A percentile compares a stretch with the other conserved stretches of the same genome.
Conservation (phyloP, 2,888 invertebrate species). For the Noctua janthe region DNA sequence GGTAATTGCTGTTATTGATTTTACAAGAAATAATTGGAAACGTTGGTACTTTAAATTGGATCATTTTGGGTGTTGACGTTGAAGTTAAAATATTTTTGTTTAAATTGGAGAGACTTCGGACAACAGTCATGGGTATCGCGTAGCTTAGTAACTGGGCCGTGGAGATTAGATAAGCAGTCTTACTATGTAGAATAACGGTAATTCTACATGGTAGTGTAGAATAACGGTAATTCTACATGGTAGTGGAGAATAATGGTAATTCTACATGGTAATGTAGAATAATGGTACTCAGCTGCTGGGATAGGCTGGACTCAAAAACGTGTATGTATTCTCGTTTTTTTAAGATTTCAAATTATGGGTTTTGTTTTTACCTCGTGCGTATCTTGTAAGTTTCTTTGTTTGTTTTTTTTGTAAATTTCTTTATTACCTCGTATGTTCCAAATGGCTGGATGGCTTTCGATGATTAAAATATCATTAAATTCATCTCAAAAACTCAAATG, state of each 20-base stretch:
- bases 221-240: neutral
- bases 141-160: neutral
- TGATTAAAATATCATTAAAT: no score
- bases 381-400: no score
- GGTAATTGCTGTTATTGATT: slow-evolving; percentile 55
- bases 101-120: neutral
- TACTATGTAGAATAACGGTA: neutral
- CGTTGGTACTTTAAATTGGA: slow-evolving; percentile 30
- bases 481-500: no score
- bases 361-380: no score
- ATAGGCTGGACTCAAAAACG: neutral
- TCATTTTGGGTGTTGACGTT: slow-evolving; percentile 13
- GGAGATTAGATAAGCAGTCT: neutral
- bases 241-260: neutral
- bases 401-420: no score
- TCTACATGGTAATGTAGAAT: neutral
- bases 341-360: no score
- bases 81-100: neutral
- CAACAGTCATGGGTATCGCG: neutral
- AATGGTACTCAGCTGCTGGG: neutral
- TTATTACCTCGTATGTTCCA: no score
- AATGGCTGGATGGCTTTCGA: no score
- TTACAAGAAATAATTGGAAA: slow-evolving; percentile 44
- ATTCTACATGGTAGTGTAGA: neutral
- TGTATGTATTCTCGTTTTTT: neutral